Base-by-base conservation (phyloP, 2,113 vertebrate species). In the Sphaerodactylus townsendi region DNA sequence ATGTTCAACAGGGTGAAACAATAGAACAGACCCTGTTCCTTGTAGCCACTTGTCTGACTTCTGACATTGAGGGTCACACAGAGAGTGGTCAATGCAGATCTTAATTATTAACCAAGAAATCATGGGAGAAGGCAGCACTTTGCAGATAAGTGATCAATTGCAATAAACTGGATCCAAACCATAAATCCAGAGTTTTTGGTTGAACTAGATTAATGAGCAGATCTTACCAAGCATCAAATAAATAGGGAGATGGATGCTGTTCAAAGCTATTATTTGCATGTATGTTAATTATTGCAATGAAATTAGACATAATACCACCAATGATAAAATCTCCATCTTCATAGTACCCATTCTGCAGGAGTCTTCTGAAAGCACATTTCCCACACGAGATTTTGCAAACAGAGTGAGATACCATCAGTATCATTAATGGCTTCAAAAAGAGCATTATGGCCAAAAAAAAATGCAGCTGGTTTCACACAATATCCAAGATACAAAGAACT, bases 271-370 rank as follows among this genome's bases (percentile, higher is more conserved):
- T 10, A 25, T 44, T n/a, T n/a, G n/a, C n/a, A n/a, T n/a, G n/a
- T 1, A 1, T 1, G 2, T 1, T 19, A 66, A 48, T 13, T 4
- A 2, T 4, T 33, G 39, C 39, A 79, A 66, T 17, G 28, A 79
- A 46, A 66, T 79, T 79, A 46, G 77, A 79, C 39, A 79, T 65
- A 41, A 66, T 79, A 28, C 62, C 77, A 33, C 77, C 77, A 79
- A 66, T 33, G 41, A 79, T 66, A 33, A 79, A 5, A 79, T 79
- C 62, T 66, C 77, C 77, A 48, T 66, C 77, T 46, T 66, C 77
- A 66, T 66, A 66, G 41, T 79, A 79, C 23, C 15, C 77, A 33
- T 46, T 39, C 17, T 46, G 19, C 15, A 6, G 1, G 41, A 19
- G 17, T 33, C 30, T 66, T 79, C 11, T 10, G 1, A 33, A 48